Evolutionary conservation across 2,113 vertebrate genomes (phyloP).

Genomic region (Strigops habroptila): DNA sequence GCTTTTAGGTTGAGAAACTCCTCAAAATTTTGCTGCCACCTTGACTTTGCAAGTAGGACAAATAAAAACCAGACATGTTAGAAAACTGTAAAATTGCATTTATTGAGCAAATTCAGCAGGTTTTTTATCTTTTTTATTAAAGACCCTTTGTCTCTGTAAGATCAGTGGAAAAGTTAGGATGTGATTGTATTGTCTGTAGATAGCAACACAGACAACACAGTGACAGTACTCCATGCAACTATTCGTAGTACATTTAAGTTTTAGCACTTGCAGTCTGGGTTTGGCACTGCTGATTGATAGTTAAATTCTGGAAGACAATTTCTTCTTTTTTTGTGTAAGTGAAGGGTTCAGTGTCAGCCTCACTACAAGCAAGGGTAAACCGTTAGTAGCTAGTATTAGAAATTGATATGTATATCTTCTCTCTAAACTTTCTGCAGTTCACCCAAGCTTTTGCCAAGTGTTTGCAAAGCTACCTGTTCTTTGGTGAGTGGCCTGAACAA

Average conservation of each 20-base stretch:
- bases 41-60: background rate
- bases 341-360: background rate
- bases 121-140: background rate
- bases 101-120: background rate
- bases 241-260: background rate
- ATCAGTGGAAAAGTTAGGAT: background rate
- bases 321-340: background rate
- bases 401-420: background rate
- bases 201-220: background rate
- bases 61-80: background rate
- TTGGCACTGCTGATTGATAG: background rate
- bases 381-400: background rate
- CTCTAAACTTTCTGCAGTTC: background rate
- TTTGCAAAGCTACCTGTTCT: background rate
- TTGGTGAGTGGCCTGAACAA: background rate
- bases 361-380: background rate
- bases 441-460: background rate
- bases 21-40: background rate
- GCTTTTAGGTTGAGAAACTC: background rate
- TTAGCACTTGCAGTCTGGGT: rapidly evolving
- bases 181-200: background rate
- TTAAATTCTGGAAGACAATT: background rate
- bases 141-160: background rate
- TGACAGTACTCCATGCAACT: background rate
- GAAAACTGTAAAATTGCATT: background rate